phyloP scores from a whole-genome alignment of 2,888 invertebrate genomes.

The Tipula lateralis region DNA sequence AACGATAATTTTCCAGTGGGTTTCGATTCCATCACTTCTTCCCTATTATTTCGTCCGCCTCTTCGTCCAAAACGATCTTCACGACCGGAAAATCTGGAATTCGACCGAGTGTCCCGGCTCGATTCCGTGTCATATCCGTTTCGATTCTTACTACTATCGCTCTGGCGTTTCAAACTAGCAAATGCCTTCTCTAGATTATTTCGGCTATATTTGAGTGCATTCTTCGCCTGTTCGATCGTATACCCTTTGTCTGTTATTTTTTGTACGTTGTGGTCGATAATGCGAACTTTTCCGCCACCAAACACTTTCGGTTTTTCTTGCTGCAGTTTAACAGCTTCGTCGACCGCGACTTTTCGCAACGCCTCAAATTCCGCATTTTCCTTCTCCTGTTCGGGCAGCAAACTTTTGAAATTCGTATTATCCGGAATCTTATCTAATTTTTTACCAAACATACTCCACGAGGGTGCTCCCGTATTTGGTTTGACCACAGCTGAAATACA shows the following conservation, averaged over 20 bases:
- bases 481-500: conserved; percentile 28
- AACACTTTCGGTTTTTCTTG: conserved; percentile 57
- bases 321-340: conserved; percentile 70
- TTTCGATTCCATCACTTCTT: conserved; percentile 54
- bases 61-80: conserved; percentile 30
- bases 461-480: conserved; percentile 67
- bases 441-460: conserved; percentile 91
- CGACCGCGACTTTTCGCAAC: conserved; percentile 85
- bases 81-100: conserved; percentile 31
- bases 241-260: conserved; percentile 77
- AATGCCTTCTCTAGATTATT: conserved; percentile 72
- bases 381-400: conserved; percentile 54
- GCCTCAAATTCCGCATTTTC: conserved; percentile 82
- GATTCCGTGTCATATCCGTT: conserved; percentile 35
- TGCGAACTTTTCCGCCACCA: conserved; percentile 61
- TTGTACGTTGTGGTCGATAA: conserved; percentile 70
- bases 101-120: conserved; percentile 25
- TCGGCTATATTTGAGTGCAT: conserved; percentile 63
- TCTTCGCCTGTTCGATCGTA: conserved; percentile 68
- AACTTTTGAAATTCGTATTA: conserved; percentile 67
- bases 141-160: conserved; percentile 49
- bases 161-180: conserved; percentile 59
- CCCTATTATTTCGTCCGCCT: conserved; percentile 34
- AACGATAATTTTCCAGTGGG: conserved; percentile 75
- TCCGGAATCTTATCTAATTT: conserved; percentile 55